Percentiles rank a stretch among this genome's conserved stretches.
Evolutionary conservation across 2,888 invertebrate species (phyloP).

Genomic region (Parapristionchus giblindavisi): DNA sequence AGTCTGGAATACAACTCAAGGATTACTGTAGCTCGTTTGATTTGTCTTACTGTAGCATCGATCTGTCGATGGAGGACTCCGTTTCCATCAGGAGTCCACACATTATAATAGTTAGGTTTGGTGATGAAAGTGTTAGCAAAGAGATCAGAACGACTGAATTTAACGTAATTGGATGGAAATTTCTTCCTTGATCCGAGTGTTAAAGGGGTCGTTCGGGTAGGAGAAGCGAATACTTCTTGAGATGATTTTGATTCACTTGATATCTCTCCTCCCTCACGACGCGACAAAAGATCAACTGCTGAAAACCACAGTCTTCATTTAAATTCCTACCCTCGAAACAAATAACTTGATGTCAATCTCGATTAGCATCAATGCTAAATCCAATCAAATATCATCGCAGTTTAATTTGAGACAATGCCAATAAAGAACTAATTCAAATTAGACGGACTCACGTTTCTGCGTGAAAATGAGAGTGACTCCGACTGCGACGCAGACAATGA

Average conservation of each 20-base stretch:
- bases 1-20: neutral
- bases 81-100: slow-evolving; percentile 47
- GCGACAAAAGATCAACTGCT: slow-evolving; percentile 45
- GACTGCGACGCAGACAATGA: slow-evolving; percentile 43
- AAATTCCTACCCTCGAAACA: no score
- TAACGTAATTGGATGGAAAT: slow-evolving; percentile 37
- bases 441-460: slow-evolving; percentile 48
- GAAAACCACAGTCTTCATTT: no score
- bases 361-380: no score
- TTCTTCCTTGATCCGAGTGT: slow-evolving; percentile 36
- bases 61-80: slow-evolving; percentile 39
- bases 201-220: slow-evolving; percentile 14
- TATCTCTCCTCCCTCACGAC: slow-evolving; percentile 15
- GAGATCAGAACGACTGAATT: slow-evolving; percentile 49
- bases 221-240: slow-evolving; percentile 19
- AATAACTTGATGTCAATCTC: no score
- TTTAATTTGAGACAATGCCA: no score
- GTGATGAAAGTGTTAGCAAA: slow-evolving; percentile 47
- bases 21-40: no score
- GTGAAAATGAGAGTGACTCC: slow-evolving; percentile 45
- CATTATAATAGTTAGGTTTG: slow-evolving; percentile 41
- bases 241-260: slow-evolving; percentile 5
- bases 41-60: slow-evolving; percentile 23
- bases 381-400: no score
- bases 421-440: neutral